These are phyloP conservation scores for Macrobrachium rosenbergii DNA, from an alignment of 1,140 invertebrate genomes.

Conservation along the genomic window DNA sequence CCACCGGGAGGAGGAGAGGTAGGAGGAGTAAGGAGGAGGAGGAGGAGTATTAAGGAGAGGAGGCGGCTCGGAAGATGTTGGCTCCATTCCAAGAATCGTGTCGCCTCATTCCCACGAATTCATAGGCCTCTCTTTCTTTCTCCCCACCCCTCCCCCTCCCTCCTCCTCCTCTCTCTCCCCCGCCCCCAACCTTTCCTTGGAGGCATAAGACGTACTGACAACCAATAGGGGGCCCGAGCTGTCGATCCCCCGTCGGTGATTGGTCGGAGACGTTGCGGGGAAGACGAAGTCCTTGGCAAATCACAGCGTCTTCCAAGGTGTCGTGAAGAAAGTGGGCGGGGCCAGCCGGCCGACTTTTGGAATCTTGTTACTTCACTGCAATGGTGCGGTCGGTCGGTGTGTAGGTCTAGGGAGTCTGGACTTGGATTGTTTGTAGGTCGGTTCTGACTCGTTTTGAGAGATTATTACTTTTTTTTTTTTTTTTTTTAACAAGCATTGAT, in stretches of 20 bases:
- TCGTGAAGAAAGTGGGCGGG: constrained; percentile 41
- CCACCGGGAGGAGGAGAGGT: too few relatives aligned
- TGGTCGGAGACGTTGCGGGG: constrained; percentile 31
- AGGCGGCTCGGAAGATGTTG: neutral
- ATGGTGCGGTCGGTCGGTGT: neutral
- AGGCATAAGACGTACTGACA: too few relatives aligned
- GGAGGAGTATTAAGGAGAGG: neutral
- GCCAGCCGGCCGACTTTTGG: constrained; percentile 15
- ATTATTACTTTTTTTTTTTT: too few relatives aligned
- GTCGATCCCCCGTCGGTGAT: constrained; percentile 7
- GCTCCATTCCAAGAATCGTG: neutral
- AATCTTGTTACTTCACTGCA: neutral
- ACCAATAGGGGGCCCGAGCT: constrained; percentile 16
- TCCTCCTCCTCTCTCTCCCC: too few relatives aligned
- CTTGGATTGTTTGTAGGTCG: too few relatives aligned
- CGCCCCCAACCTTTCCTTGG: too few relatives aligned
- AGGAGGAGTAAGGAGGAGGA: too few relatives aligned
- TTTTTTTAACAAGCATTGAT: too few relatives aligned
- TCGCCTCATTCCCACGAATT: neutral
- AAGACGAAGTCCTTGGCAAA: constrained; percentile 29
- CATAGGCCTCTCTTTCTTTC: constrained; percentile 22
- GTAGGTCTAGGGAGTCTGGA: neutral
- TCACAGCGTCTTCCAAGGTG: constrained; percentile 25
- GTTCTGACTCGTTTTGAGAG: too few relatives aligned
- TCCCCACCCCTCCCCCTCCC: neutral